Percentiles rank a stretch among this genome's conserved stretches.
These are phyloP conservation scores for Galaxias olidus DNA, from an alignment of 2,797 vertebrate genomes.

Conservation along the genomic window DNA sequence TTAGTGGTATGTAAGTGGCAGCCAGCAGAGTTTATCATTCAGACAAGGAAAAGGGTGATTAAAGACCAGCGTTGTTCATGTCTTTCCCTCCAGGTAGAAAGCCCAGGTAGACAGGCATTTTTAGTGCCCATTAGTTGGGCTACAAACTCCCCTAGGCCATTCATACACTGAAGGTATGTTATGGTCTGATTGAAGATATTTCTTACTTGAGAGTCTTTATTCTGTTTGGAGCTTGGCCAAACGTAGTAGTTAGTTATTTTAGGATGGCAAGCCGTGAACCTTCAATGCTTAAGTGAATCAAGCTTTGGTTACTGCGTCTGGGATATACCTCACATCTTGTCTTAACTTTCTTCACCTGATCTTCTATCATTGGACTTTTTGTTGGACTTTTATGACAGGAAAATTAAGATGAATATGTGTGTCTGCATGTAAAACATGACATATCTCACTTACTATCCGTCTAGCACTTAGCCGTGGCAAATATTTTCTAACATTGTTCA, in stretches of 20 bases:
- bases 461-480: too few relatives aligned
- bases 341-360: too few relatives aligned
- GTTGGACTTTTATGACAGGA: too few relatives aligned
- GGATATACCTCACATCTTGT: too few relatives aligned
- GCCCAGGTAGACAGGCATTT: constrained; percentile 16
- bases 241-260: constrained; percentile 34
- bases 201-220: constrained; percentile 34
- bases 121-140: constrained; percentile 13
- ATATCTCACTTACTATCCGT: too few relatives aligned
- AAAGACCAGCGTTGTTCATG: too few relatives aligned
- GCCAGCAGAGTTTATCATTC: too few relatives aligned
- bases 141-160: constrained; percentile 10
- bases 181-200: constrained; percentile 40
- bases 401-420: background rate
- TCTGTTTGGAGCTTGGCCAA: constrained; percentile 49
- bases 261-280: constrained; percentile 46
- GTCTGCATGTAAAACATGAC: constrained; percentile 29
- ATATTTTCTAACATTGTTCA: constrained; percentile 46
- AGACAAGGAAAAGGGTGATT: too few relatives aligned
- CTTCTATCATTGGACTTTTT: too few relatives aligned
- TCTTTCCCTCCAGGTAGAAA: too few relatives aligned
- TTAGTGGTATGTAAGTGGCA: too few relatives aligned
- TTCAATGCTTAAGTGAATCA: constrained; percentile 43
- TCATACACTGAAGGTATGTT: background rate
- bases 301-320: constrained; percentile 11